Evolutionary conservation across 2,888 invertebrate genomes (phyloP).

Genomic region (Spialia ferax): DNA sequence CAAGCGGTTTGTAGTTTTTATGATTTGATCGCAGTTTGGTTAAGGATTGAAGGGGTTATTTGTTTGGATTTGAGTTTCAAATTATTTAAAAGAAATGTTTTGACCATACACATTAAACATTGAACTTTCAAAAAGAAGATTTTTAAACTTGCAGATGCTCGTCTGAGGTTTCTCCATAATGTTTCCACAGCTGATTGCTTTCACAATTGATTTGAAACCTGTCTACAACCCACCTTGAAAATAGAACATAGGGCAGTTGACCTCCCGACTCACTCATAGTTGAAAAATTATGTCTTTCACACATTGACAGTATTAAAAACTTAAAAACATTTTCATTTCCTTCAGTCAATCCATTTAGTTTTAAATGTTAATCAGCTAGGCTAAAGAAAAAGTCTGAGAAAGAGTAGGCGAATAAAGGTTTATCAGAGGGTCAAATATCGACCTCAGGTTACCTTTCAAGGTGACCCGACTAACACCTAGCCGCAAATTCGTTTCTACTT

Average conservation of each 20-base stretch:
- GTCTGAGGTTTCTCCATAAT: background rate
- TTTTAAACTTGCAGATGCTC: too few relatives aligned
- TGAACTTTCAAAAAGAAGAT: background rate
- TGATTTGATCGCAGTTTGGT: background rate
- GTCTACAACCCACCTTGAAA: too few relatives aligned
- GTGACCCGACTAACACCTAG: conserved; percentile 13
- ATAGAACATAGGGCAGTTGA: too few relatives aligned
- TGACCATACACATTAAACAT: background rate
- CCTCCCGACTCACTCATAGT: too few relatives aligned
- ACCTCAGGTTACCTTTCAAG: conserved; percentile 23
- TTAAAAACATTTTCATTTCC: background rate
- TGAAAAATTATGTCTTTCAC: background rate
- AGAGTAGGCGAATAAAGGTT: conserved; percentile 6
- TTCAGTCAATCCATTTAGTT: background rate
- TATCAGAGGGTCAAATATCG: conserved; percentile 15
- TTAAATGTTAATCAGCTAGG: background rate
- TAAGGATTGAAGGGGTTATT: background rate
- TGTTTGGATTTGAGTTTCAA: too few relatives aligned
- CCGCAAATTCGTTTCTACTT: conserved; percentile 13
- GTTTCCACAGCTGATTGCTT: too few relatives aligned
- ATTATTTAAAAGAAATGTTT: too few relatives aligned
- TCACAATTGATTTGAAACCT: too few relatives aligned
- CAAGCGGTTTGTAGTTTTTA: conserved; percentile 3
- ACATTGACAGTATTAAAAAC: background rate
- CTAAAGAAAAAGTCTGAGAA: conserved; percentile 47